Base-by-base conservation (phyloP, 2,888 invertebrate species). In the Erannis defoliaria region DNA sequence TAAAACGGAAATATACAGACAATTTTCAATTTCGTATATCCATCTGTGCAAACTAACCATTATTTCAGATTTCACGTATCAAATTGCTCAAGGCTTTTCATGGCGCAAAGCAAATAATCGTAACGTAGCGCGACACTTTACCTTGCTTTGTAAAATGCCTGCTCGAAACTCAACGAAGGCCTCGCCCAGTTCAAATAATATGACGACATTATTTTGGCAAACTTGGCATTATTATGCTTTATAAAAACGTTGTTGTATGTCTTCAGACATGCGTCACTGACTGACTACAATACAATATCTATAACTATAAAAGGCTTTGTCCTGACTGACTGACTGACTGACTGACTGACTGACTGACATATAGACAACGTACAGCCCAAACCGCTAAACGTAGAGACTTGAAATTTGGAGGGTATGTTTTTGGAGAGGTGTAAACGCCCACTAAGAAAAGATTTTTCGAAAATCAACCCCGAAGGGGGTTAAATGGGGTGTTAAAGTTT, bases 31-130 rank as follows among this genome's bases (percentile, higher is more conserved):
- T 31, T 42, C 12, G 16, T 33, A 10, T 33, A 10, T 1, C 33
- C 51, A 62, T 21, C 55, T 62, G 48, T 57, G 18, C 26, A 58
- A 65, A 46, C 62, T 55, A 48, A 57, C 53, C 53, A 62, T 26
- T 38, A 62, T 54, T 40, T 53, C 31, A 9, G 26, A 21, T 14
- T 40, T 55, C 29, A 31, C 21, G 31, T 29, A 38, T 56, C 31
- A 40, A 56, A 51, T 49, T 31, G 23, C 29, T 14, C 45, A 55
- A 55, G 55, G 61, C 21, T 33, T 38, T 37, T 51, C 23, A 19
- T 12, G 51, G 49, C 55, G 55, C 55, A 61, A 60, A 35, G 55
- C 50, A 60, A 60, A 55, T 50, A 60, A 35, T n/a, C 29, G 3
- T 42, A 29, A 49, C 35, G 35, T 37, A 45, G 29, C 33, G 35